Evolutionary conservation across 2,113 vertebrate species (phyloP).

Genomic region (Vombatus ursinus): DNA sequence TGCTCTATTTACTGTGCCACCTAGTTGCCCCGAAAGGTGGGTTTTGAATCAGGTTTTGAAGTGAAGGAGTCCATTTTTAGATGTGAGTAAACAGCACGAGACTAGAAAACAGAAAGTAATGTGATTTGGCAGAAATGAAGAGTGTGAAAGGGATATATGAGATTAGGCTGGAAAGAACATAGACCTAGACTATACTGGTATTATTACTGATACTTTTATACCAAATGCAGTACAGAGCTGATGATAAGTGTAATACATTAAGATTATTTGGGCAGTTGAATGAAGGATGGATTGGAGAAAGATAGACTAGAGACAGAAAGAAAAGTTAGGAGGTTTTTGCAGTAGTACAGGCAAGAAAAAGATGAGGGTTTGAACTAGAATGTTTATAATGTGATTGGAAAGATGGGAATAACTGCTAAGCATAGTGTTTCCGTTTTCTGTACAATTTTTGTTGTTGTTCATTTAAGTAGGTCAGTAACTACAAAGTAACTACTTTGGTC

Average conservation of each 20-base stretch:
- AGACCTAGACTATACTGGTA: no score
- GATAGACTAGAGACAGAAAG: background rate
- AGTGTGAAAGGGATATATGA: no score
- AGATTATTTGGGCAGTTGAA: background rate
- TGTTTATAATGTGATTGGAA: background rate
- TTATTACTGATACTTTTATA: no score
- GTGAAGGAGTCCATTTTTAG: background rate
- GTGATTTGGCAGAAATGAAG: no score
- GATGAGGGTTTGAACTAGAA: background rate
- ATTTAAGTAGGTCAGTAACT: background rate
- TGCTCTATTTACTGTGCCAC: no score
- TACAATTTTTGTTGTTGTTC: background rate
- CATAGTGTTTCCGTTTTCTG: background rate
- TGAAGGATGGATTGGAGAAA: background rate
- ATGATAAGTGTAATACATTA: no score
- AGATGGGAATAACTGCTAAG: background rate
- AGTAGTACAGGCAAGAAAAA: background rate
- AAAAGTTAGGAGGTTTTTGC: background rate
- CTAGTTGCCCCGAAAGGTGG: no score
- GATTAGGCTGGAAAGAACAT: no score
- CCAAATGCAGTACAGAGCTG: no score
- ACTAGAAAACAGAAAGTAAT: no score
- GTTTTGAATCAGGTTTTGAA: background rate
- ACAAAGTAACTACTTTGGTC: background rate
- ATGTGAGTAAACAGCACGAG: background rate